phyloP scores from a whole-genome alignment of 1,140 invertebrate species.

The Drosophila triauraria region DNA sequence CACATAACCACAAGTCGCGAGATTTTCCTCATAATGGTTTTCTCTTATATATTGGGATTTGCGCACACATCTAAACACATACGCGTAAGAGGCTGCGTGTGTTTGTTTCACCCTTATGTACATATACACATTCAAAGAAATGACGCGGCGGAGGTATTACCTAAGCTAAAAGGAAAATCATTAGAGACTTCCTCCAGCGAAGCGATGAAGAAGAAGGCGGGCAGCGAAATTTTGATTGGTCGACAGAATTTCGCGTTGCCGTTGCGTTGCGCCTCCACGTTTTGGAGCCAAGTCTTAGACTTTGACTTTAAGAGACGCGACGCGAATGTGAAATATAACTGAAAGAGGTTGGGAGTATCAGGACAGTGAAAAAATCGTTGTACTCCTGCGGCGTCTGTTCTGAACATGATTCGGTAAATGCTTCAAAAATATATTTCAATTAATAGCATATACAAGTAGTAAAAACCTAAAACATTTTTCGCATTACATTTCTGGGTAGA shows the following conservation, averaged over 20 bases:
- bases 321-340: neutral
- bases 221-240: constrained; percentile 14
- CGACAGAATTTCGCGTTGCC: constrained; percentile 5
- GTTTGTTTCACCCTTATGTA: constrained; percentile 1
- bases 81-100: neutral
- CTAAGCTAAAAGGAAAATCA: constrained; percentile 18
- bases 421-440: too few relatives aligned
- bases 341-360: neutral
- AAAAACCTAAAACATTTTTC: too few relatives aligned
- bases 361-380: neutral
- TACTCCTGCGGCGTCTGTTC: neutral
- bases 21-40: constrained; percentile 23
- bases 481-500: too few relatives aligned
- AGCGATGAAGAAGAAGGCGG: constrained; percentile 10
- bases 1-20: constrained; percentile 24
- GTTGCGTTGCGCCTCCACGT: constrained; percentile 1
- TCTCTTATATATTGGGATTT: constrained; percentile 11
- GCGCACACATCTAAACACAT: constrained; percentile 5
- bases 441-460: too few relatives aligned
- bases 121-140: constrained; percentile 5
- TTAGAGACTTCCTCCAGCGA: constrained; percentile 16
- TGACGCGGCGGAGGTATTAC: constrained; percentile 11
- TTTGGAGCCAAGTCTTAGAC: constrained; percentile 1
- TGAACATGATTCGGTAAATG: neutral
- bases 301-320: neutral